Evolutionary conservation across 1,140 invertebrate genomes (phyloP).

Genomic region (Coboldia fuscipes): DNA sequence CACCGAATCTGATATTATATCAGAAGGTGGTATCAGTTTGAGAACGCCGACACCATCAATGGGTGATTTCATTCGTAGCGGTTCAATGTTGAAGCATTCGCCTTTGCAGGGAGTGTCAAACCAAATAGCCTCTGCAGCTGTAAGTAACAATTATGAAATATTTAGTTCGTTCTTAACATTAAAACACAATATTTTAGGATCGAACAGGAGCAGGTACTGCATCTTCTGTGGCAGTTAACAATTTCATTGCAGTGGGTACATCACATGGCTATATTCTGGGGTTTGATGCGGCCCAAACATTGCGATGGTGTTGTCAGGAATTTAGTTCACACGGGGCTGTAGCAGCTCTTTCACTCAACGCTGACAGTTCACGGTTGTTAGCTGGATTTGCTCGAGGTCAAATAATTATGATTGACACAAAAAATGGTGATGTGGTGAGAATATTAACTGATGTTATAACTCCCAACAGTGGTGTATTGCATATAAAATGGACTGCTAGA

Average conservation of each 20-base stretch:
- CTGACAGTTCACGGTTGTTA: conserved; percentile 64
- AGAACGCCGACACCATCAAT: conserved; percentile 26
- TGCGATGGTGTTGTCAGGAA: conserved; percentile 68
- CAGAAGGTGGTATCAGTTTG: conserved; percentile 21
- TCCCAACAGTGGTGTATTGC: conserved; percentile 66
- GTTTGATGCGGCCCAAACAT: conserved; percentile 65
- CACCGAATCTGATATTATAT: conserved; percentile 31
- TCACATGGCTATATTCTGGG: conserved; percentile 78
- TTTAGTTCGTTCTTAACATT: not conserved
- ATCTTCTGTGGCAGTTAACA: conserved; percentile 53
- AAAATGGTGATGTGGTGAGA: conserved; percentile 52
- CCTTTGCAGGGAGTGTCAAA: conserved; percentile 67
- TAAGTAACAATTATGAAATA: conserved; percentile 21
- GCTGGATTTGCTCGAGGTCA: conserved; percentile 68
- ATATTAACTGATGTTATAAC: conserved; percentile 69
- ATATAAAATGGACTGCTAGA: conserved; percentile 48
- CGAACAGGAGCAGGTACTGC: conserved; percentile 73
- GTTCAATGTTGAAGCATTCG: conserved; percentile 57
- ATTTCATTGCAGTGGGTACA: conserved; percentile 73
- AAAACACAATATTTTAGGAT: conserved; percentile 33
- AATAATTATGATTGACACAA: conserved; percentile 62
- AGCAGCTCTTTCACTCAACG: conserved; percentile 68
- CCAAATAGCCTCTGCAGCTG: conserved; percentile 58
- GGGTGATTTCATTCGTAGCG: conserved; percentile 23
- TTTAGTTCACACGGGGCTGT: conserved; percentile 59